These are phyloP conservation scores for Dendrolimus houi DNA, from an alignment of 2,888 invertebrate genomes.

Conservation along the genomic window DNA sequence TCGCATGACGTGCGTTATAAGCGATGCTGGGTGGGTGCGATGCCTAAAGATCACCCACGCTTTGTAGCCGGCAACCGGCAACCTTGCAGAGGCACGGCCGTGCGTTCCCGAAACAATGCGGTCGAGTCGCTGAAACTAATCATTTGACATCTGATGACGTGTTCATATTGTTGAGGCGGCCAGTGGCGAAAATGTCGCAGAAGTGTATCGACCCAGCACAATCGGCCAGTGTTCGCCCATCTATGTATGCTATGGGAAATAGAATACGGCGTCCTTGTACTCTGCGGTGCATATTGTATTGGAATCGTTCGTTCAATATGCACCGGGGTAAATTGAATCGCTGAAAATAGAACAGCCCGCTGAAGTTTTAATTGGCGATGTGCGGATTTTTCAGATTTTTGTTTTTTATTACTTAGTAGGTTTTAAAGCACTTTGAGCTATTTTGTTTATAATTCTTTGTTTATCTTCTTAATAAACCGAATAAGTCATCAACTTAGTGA, in stretches of 20 bases:
- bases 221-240: conserved; percentile 37
- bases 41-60: conserved; percentile 23
- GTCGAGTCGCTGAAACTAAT: conserved; percentile 22
- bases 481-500: too few species aligned
- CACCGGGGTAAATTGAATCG: too few species aligned
- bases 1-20: conserved; percentile 12
- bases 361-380: too few species aligned
- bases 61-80: conserved; percentile 21
- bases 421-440: too few species aligned
- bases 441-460: too few species aligned
- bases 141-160: conserved; percentile 9
- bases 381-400: too few species aligned
- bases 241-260: conserved; percentile 45
- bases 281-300: conserved; percentile 33
- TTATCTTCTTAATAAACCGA: too few species aligned
- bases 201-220: conserved; percentile 66
- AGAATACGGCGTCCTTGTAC: conserved; percentile 43
- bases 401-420: too few species aligned
- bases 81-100: conserved; percentile 30
- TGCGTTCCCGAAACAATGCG: conserved; percentile 25
- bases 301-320: conserved; percentile 15
- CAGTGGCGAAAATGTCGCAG: conserved; percentile 62
- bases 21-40: conserved; percentile 15
- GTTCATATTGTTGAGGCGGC: conserved; percentile 9
- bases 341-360: too few species aligned